Base-by-base conservation (phyloP, 2,888 invertebrate species). In the Oligia strigilis region DNA sequence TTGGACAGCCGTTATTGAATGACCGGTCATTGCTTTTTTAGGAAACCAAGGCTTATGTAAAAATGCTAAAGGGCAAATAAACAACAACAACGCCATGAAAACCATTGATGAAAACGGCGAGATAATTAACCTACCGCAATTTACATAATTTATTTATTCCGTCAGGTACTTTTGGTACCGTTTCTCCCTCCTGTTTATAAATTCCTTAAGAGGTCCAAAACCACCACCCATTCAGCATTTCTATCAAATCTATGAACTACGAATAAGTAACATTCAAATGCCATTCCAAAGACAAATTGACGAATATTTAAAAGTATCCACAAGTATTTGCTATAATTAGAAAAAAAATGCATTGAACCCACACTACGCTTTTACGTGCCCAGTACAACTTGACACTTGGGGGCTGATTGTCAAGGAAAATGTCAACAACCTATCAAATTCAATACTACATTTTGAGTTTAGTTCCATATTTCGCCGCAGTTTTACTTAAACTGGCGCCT, bases 321-420 rank as follows among this genome's bases (percentile, higher is more conserved):
- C 52, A n/a, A 46, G 66, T 62, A 66, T 83, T 65, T 19, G 69
- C 80, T 87, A 82, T 65, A 80, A 46, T 82, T 79, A 84, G 79
- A 83, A 72, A 58, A 81, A 86, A 86, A 86, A 23, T 80, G 81
- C 84, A 84, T 81, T 88, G 81, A 88, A 86, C 78, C 74, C 81
- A 64, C 67, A 8, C 58, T 46, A 65, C 40, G 17, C 36, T 60
- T 69, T 40, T 14, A 29, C 19, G 1, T 2, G 2, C 3, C 70
- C 60, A 80, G 19, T 9, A 62, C 17, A 71, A 60, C 36, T 66
- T 62, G 85, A 72, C 13, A 80, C 62, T 55, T 62, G 2, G 11
- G 4, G 3, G 19, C 60, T 62, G 70, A 49, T 40, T 40, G 46
- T 46, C 1, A 36, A 19, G 19, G 29, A 5, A 58, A 72, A 79